Evolutionary conservation across 2,888 invertebrate genomes (phyloP).

Genomic region (Teinopalpus imperialis): DNA sequence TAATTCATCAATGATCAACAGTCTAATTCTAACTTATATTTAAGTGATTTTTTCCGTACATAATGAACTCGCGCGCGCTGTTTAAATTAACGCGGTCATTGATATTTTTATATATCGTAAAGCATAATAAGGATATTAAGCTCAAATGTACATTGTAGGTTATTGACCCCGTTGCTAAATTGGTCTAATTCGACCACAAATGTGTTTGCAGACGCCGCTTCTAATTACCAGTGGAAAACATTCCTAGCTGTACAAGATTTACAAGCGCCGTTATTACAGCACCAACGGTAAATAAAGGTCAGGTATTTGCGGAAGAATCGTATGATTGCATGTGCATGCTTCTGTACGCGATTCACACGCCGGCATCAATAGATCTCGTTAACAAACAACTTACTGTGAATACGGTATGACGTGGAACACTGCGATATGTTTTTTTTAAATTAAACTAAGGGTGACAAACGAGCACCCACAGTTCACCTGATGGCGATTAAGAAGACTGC

Average conservation of each 20-base stretch:
- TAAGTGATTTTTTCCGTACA: background rate
- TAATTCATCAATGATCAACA: no score
- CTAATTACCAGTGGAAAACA: conserved; percentile 5
- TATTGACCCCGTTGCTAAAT: conserved; percentile 6
- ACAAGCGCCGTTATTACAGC: conserved; percentile 14
- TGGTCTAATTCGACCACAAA: background rate
- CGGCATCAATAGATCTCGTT: conserved; percentile 5
- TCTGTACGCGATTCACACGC: conserved; percentile 1
- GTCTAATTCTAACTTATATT: no score
- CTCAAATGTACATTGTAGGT: conserved; percentile 5
- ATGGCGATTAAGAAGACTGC: no score
- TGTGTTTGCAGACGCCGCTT: conserved; percentile 3
- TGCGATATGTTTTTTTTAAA: no score
- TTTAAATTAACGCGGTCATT: conserved; percentile 24
- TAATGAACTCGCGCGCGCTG: conserved; percentile 8
- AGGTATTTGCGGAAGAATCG: conserved; percentile 17
- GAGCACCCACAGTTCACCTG: no score
- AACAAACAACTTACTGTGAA: conserved; percentile 16
- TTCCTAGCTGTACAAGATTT: conserved; percentile 17
- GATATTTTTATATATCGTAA: conserved; percentile 4
- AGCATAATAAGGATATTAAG: conserved; percentile 9
- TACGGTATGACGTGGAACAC: no score
- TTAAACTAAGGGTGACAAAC: no score
- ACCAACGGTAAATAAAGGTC: conserved; percentile 22
- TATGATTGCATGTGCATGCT: conserved; percentile 10